Evolutionary conservation across 64 coral and sea anemone species (phyloP).

Genomic region (Montipora sp.): DNA sequence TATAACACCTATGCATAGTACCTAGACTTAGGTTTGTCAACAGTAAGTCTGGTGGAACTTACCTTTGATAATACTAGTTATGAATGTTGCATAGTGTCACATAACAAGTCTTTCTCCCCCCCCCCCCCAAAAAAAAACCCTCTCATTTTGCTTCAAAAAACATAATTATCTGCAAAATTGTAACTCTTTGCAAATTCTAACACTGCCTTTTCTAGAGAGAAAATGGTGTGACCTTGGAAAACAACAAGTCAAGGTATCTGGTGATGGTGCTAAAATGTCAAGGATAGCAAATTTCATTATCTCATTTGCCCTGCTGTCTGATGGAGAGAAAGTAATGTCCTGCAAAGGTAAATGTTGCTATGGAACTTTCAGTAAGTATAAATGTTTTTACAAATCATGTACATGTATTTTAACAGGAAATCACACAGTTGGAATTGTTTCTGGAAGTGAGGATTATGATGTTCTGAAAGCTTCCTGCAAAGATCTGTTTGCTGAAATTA

Average conservation of each 20-base stretch:
- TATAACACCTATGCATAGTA: neutral
- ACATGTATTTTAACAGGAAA: conserved; percentile 4
- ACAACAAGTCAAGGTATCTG: conserved; percentile 2
- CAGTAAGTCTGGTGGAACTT: conserved; percentile 17
- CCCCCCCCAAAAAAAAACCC: neutral
- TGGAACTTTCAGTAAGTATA: neutral
- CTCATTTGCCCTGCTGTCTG: conserved; percentile 57
- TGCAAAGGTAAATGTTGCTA: conserved; percentile 5
- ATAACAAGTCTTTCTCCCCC: neutral
- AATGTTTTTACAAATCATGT: conserved; percentile 6
- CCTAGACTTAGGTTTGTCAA: conserved; percentile 27
- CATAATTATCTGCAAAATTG: neutral
- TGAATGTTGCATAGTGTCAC: conserved; percentile 27
- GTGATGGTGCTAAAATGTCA: conserved; percentile 51
- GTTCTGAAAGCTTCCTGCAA: conserved; percentile 23
- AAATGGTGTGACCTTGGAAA: conserved; percentile 26
- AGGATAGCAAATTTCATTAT: conserved; percentile 49
- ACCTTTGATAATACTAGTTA: conserved; percentile 2
- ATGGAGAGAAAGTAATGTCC: conserved; percentile 60
- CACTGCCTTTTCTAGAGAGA: conserved; percentile 8
- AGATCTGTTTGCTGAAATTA: conserved; percentile 26
- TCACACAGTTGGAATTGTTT: conserved; percentile 43
- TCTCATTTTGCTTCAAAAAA: no score
- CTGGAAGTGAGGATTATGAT: conserved; percentile 12
- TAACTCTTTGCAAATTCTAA: neutral